These are phyloP conservation scores for Littorina saxatilis DNA, from an alignment of 1,140 invertebrate species.

Conservation along the genomic window DNA sequence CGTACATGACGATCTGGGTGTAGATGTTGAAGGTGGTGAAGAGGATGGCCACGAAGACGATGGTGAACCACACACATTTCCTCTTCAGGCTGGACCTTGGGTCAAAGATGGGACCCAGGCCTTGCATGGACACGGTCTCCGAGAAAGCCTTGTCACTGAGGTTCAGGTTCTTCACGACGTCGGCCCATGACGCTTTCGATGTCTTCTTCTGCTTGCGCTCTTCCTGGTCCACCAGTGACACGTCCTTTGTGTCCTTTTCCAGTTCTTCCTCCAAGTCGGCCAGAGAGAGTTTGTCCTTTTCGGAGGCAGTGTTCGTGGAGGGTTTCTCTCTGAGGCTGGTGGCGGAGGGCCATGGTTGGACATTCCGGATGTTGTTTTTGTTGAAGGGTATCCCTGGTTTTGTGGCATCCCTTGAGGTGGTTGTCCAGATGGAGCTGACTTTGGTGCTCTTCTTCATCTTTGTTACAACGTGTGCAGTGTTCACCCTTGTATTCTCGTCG, in stretches of 20 bases:
- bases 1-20: slow-evolving; percentile 33
- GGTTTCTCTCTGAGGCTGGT: neutral
- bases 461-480: too few relatives aligned
- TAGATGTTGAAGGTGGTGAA: slow-evolving; percentile 37
- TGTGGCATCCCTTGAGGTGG: neutral
- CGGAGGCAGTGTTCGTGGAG: neutral
- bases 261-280: neutral
- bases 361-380: neutral
- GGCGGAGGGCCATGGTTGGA: neutral
- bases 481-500: too few relatives aligned
- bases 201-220: neutral
- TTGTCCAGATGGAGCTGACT: slow-evolving; percentile 28
- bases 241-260: neutral
- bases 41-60: slow-evolving; percentile 23
- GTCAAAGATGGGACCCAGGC: slow-evolving; percentile 31
- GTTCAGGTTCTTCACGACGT: neutral
- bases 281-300: neutral
- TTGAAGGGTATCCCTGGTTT: neutral
- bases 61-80: slow-evolving; percentile 14
- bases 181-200: neutral
- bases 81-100: slow-evolving; percentile 32
- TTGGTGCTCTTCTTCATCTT: slow-evolving; percentile 22
- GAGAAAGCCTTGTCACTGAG: slow-evolving; percentile 20
- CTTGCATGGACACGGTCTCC: slow-evolving; percentile 35
- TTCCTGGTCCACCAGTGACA: neutral